phyloP scores from a whole-genome alignment of 2,888 invertebrate genomes.

The Melipona beecheii region DNA sequence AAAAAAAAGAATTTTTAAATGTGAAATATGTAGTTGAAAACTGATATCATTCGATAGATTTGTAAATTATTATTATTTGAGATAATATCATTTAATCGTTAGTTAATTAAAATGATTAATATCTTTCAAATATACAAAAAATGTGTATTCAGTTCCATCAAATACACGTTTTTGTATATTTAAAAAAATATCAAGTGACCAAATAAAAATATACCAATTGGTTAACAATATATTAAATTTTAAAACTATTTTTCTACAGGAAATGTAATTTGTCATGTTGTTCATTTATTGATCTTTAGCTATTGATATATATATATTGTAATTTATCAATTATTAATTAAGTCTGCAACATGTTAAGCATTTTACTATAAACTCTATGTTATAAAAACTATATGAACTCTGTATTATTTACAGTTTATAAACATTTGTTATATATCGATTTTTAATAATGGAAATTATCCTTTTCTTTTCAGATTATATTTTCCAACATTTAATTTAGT shows the following conservation, averaged over 20 bases:
- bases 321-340: neutral
- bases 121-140: too few species aligned
- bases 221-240: too few species aligned
- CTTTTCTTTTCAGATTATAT: constrained; percentile 24
- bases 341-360: too few species aligned
- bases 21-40: too few species aligned
- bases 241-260: too few species aligned
- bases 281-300: neutral
- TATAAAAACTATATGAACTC: neutral
- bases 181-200: too few species aligned
- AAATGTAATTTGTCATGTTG: neutral
- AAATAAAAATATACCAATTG: too few species aligned
- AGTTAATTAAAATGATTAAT: neutral
- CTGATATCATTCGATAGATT: too few species aligned
- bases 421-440: neutral
- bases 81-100: neutral
- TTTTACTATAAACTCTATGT: neutral
- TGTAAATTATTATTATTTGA: too few species aligned
- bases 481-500: neutral
- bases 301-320: neutral
- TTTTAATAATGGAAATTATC: constrained; percentile 14
- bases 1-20: too few species aligned
- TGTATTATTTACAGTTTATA: neutral
- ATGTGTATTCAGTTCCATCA: too few species aligned
- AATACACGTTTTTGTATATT: too few species aligned